Conservation (phyloP, 2,888 invertebrate genomes). For the Ennomos erosarius region DNA sequence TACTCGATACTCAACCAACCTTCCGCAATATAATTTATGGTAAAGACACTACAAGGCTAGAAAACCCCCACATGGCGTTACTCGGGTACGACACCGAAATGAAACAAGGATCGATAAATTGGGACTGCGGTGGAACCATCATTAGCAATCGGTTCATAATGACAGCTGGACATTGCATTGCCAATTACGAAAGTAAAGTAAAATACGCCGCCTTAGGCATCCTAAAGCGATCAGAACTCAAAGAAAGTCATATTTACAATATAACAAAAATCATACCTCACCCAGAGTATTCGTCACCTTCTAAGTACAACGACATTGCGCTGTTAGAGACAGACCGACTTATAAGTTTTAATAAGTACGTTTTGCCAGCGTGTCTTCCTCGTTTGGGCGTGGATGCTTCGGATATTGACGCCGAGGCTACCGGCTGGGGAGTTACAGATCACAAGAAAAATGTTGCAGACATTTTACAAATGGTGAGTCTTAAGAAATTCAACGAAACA, state of each 20-base stretch:
- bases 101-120: conserved; percentile 2
- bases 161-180: conserved; percentile 54
- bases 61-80: conserved; percentile 24
- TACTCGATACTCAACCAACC: too few relatives aligned
- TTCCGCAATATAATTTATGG: background rate
- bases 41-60: too few relatives aligned
- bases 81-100: conserved; percentile 14
- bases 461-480: conserved; percentile 9
- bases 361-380: conserved; percentile 11
- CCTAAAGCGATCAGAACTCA: conserved; percentile 39
- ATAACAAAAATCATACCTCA: conserved; percentile 23
- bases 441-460: background rate
- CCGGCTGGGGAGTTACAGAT: conserved; percentile 12
- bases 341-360: conserved; percentile 3
- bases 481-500: conserved; percentile 1
- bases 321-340: conserved; percentile 32
- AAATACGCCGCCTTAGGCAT: conserved; percentile 18
- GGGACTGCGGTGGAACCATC: conserved; percentile 44
- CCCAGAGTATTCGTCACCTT: conserved; percentile 43
- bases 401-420: conserved; percentile 5
- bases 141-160: conserved; percentile 53
- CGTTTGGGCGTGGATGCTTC: background rate
- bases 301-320: conserved; percentile 52
- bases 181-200: conserved; percentile 10
- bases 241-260: conserved; percentile 23